A percentile compares a stretch with the other conserved stretches of the same genome.
Conservation (phyloP, 2,797 vertebrate species). For the Cottoperca gobio region DNA sequence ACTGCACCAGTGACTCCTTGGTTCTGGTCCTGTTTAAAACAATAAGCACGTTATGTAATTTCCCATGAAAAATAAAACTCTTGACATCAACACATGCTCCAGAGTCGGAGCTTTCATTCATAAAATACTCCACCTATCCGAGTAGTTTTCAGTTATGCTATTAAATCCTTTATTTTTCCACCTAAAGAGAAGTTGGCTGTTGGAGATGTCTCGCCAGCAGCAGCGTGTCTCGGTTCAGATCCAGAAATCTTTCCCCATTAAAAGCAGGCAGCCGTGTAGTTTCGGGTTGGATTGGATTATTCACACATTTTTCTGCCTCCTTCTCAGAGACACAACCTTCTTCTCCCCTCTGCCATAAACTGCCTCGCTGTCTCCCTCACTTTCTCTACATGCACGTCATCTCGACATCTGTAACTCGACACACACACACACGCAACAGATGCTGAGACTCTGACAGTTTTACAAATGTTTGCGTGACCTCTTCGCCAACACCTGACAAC, state of each 20-base stretch:
- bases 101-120: conserved; percentile 10
- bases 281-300: conserved; percentile 52
- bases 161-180: conserved; percentile 48
- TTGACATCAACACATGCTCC: background rate
- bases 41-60: background rate
- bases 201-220: conserved; percentile 13
- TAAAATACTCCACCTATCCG: background rate
- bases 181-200: conserved; percentile 30
- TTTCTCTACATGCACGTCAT: conserved; percentile 7
- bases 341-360: background rate
- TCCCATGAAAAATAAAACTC: background rate
- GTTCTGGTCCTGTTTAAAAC: background rate
- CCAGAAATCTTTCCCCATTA: conserved; percentile 37
- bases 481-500: background rate
- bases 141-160: conserved; percentile 14
- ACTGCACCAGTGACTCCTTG: background rate
- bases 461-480: conserved; percentile 32
- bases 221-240: conserved; percentile 14
- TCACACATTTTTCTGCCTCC: conserved; percentile 48
- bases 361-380: background rate
- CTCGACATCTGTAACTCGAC: conserved; percentile 14
- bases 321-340: background rate
- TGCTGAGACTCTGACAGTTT: conserved; percentile 18
- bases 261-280: conserved; percentile 29
- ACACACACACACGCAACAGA: conserved; percentile 24